Conservation (phyloP, 2,888 invertebrate species). For the Thumatha senex region DNA sequence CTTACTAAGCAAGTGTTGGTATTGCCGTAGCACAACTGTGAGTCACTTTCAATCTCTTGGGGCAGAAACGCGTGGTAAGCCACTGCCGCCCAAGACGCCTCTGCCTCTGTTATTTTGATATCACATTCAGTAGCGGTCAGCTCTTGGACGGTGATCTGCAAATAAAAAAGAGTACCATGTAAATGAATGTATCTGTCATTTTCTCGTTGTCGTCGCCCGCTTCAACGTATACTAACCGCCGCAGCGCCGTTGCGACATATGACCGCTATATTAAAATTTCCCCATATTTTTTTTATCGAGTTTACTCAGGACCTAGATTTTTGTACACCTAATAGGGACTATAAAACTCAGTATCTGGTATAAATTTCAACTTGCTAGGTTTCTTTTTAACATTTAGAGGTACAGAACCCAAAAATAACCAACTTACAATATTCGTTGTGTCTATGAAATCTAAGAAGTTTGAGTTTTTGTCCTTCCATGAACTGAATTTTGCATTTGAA, state of each 20-base stretch:
- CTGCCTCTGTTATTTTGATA: not conserved
- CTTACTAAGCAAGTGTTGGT: not conserved
- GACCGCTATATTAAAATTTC: no score
- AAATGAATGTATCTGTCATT: no score
- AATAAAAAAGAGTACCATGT: not conserved
- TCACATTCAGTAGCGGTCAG: conserved; percentile 1
- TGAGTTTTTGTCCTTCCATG: not conserved
- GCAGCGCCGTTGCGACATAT: no score
- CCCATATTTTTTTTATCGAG: no score
- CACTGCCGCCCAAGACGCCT: not conserved
- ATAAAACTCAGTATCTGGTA: no score
- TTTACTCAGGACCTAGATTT: no score
- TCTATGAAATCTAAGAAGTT: not conserved
- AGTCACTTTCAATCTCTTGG: not conserved
- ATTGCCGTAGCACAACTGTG: conserved; percentile 1
- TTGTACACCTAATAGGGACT: no score
- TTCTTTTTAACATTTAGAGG: no score
- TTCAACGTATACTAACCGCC: no score
- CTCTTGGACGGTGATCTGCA: not conserved
- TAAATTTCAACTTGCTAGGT: no score
- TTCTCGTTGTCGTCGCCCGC: no score
- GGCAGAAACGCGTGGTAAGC: not conserved
- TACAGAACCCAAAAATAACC: no score
- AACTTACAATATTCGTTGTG: conserved; percentile 1
- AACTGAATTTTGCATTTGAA: not conserved